Evolutionary conservation across 2,888 invertebrate species (phyloP).

Genomic region (Ochlodes sylvanus): DNA sequence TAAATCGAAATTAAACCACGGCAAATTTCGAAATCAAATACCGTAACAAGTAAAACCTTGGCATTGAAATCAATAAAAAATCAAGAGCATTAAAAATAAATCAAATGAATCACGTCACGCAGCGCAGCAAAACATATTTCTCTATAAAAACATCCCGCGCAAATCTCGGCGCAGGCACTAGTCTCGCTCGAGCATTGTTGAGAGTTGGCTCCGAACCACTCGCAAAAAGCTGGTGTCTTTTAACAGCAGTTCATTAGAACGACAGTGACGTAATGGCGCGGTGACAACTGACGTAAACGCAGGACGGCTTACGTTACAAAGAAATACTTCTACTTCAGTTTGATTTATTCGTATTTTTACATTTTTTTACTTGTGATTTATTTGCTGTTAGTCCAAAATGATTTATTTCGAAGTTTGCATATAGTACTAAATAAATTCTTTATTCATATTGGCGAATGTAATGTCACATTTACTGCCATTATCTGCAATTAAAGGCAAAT

Average conservation of each 20-base stretch:
- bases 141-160: neutral
- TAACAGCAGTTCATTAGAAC: constrained; percentile 21
- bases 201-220: neutral
- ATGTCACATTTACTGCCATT: too few species aligned
- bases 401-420: too few species aligned
- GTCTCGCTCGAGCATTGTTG: neutral
- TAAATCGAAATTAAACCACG: too few species aligned
- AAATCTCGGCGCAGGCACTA: neutral
- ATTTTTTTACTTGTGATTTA: constrained; percentile 13
- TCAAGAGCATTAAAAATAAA: neutral
- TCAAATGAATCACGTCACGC: too few species aligned
- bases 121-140: neutral
- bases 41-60: neutral
- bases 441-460: too few species aligned
- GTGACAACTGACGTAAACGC: constrained; percentile 18
- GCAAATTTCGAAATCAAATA: neutral
- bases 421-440: too few species aligned
- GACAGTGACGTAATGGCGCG: constrained; percentile 17
- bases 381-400: neutral
- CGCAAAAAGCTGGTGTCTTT: neutral
- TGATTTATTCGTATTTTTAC: constrained; percentile 25
- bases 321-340: constrained; percentile 12
- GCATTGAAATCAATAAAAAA: neutral
- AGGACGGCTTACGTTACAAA: constrained; percentile 6
- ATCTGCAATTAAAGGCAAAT: too few species aligned